These are phyloP conservation scores for Platysteira castanea DNA, from an alignment of 2,113 vertebrate species.

Conservation along the genomic window DNA sequence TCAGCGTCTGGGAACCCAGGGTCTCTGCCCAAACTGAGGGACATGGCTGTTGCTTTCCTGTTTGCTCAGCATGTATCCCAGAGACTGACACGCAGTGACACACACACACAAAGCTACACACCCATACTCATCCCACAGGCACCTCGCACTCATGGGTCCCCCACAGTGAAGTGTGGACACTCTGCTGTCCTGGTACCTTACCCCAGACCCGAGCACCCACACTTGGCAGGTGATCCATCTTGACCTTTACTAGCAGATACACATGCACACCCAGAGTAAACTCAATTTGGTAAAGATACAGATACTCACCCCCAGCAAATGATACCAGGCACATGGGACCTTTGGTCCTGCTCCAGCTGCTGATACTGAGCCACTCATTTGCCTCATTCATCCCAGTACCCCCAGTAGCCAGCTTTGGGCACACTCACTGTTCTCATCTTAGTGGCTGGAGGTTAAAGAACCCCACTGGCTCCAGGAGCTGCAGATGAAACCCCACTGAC, in stretches of 20 bases:
- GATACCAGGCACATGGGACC: accelerated
- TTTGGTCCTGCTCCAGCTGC: accelerated
- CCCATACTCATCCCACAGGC: not conserved
- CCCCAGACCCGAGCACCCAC: not conserved
- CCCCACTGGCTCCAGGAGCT: not conserved
- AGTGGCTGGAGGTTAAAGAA: not conserved
- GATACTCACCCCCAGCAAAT: accelerated
- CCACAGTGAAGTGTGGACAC: not conserved
- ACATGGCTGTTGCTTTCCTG: accelerated
- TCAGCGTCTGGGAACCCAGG: not conserved
- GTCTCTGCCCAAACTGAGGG: not conserved
- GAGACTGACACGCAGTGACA: accelerated
- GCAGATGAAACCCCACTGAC: too few relatives aligned
- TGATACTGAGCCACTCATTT: accelerated
- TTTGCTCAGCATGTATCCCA: accelerated
- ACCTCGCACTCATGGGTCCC: accelerated
- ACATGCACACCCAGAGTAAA: accelerated
- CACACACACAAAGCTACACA: not conserved
- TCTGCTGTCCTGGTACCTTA: not conserved
- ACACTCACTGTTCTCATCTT: not conserved
- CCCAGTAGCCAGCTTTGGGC: not conserved
- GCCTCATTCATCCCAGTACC: not conserved
- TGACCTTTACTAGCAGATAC: not conserved
- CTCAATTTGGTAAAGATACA: not conserved
- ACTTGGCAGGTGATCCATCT: not conserved